Evolutionary conservation across 1,140 invertebrate genomes (phyloP).

Genomic region (Drosophila bifasciata): DNA sequence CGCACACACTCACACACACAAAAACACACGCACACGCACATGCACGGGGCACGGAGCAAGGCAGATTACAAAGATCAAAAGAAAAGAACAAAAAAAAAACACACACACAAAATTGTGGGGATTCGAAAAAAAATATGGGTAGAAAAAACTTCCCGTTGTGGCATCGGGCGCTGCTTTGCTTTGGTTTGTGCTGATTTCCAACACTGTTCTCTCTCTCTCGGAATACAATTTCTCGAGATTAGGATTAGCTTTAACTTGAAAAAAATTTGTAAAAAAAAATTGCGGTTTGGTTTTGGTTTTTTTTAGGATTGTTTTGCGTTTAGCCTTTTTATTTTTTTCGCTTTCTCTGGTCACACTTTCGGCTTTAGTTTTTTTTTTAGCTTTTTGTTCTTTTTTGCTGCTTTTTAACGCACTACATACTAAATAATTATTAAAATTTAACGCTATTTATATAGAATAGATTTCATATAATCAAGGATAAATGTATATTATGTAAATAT

Average conservation of each 20-base stretch:
- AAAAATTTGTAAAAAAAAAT: conserved; percentile 72
- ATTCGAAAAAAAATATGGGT: not conserved
- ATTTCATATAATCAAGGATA: conserved; percentile 60
- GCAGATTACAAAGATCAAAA: conserved; percentile 38
- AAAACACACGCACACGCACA: conserved; percentile 5
- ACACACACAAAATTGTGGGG: conserved; percentile 8
- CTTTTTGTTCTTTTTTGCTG: conserved; percentile 34
- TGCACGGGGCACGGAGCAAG: conserved; percentile 11
- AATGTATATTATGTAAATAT: conserved; percentile 56
- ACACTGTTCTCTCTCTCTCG: conserved; percentile 17
- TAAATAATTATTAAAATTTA: conserved; percentile 79
- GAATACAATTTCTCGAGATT: conserved; percentile 47
- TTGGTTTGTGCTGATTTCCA: conserved; percentile 23
- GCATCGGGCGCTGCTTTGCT: conserved; percentile 8
- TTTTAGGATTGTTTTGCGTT: conserved; percentile 68
- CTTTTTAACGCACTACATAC: conserved; percentile 74
- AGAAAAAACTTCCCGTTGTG: conserved; percentile 48
- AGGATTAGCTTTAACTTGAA: conserved; percentile 58
- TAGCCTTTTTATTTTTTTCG: conserved; percentile 64
- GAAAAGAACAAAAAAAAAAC: conserved; percentile 41
- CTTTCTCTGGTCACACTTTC: conserved; percentile 47
- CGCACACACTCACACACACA: conserved; percentile 17
- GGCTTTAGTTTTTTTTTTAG: conserved; percentile 27
- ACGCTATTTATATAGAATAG: conserved; percentile 68
- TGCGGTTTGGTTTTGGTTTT: conserved; percentile 50